A percentile compares a stretch with the other conserved stretches of the same genome.
Evolutionary conservation across 2,797 vertebrate genomes (phyloP).

Genomic region (Labroides dimidiatus): DNA sequence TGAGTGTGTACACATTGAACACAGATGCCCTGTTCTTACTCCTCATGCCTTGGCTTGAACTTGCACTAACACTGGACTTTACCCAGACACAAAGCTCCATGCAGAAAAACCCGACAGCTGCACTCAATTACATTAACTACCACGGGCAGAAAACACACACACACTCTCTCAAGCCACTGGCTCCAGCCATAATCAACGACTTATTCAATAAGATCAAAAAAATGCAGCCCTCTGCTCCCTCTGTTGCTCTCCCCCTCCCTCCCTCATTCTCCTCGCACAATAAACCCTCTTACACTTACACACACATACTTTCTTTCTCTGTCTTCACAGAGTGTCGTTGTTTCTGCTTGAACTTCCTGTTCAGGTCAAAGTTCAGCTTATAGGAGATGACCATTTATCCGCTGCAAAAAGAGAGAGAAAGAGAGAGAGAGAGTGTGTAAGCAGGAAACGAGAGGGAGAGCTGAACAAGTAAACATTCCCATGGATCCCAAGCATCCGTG

Average conservation of each 20-base stretch:
- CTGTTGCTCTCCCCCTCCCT: slow-evolving; percentile 5
- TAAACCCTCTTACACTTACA: slow-evolving; percentile 9
- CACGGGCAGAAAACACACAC: slow-evolving; percentile 66
- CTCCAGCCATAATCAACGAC: slow-evolving; percentile 76
- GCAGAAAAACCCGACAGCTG: slow-evolving; percentile 76
- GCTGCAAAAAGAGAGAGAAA: slow-evolving; percentile 22
- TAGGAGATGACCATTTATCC: slow-evolving; percentile 47
- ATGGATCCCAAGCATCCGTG: slow-evolving; percentile 30
- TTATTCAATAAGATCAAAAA: slow-evolving; percentile 80
- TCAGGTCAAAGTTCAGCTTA: slow-evolving; percentile 55
- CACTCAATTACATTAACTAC: slow-evolving; percentile 81
- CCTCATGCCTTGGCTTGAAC: slow-evolving; percentile 72
- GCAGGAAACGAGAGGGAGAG: slow-evolving; percentile 9
- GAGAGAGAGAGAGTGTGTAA: slow-evolving; percentile 9
- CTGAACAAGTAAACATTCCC: slow-evolving; percentile 61
- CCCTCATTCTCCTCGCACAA: slow-evolving; percentile 8
- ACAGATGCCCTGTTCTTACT: slow-evolving; percentile 72
- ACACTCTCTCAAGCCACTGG: slow-evolving; percentile 69
- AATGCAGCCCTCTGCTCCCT: slow-evolving; percentile 59
- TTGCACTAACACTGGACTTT: slow-evolving; percentile 61
- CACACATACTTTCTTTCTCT: slow-evolving; percentile 8
- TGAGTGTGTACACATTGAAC: slow-evolving; percentile 48
- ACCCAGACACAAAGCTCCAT: slow-evolving; percentile 74
- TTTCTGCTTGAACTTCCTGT: slow-evolving; percentile 46
- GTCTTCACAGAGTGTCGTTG: slow-evolving; percentile 38